These are phyloP conservation scores for Oreocharis arfaki DNA, from an alignment of 2,113 vertebrate genomes.

Conservation along the genomic window DNA sequence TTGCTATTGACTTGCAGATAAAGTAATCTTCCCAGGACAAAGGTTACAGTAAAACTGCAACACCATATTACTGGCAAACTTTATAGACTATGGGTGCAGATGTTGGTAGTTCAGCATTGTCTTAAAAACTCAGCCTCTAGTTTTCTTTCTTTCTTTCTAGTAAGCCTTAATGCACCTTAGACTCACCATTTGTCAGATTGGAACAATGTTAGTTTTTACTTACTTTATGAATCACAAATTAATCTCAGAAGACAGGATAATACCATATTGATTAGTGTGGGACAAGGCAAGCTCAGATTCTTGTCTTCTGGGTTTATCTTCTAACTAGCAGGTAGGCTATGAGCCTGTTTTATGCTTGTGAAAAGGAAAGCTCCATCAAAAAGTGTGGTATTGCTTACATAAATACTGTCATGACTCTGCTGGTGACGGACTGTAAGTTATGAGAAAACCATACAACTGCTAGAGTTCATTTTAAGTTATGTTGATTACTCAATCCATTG, in stretches of 20 bases:
- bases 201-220: neutral
- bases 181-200: neutral
- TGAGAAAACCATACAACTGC: neutral
- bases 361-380: neutral
- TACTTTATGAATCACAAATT: neutral
- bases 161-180: neutral
- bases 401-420: neutral
- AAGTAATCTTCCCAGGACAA: neutral
- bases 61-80: neutral
- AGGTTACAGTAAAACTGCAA: neutral
- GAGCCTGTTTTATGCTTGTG: neutral
- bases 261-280: neutral
- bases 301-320: neutral
- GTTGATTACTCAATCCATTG: neutral
- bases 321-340: neutral
- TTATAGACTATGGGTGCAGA: neutral
- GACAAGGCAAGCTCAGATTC: neutral
- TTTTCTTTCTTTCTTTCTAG: neutral
- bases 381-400: neutral
- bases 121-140: neutral
- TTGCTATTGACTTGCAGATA: neutral
- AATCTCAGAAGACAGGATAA: neutral
- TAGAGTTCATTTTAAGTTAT: neutral
- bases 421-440: neutral
- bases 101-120: neutral